Conservation (phyloP, 2,888 invertebrate species). For the Netelia melanura region DNA sequence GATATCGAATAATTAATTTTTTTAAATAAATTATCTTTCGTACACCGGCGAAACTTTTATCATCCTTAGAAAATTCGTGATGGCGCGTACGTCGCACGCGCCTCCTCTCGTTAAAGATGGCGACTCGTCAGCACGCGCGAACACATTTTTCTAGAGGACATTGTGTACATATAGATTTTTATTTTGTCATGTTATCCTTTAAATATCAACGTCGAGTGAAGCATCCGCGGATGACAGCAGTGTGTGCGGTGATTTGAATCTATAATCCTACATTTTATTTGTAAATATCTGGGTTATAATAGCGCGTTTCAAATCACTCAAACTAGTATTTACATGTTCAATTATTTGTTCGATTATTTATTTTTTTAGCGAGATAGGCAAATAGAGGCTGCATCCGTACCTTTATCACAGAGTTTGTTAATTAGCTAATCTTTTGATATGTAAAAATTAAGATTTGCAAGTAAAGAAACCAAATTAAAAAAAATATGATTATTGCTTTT, state of each 20-base stretch:
- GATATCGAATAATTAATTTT: conserved; percentile 59
- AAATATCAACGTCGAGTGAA: not conserved
- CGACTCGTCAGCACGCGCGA: conserved; percentile 10
- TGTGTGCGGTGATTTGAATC: not conserved
- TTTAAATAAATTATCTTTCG: conserved; percentile 48
- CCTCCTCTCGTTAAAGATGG: conserved; percentile 52
- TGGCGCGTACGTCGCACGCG: conserved; percentile 14
- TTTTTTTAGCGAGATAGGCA: too few relatives aligned
- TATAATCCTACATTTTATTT: not conserved
- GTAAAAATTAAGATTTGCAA: too few relatives aligned
- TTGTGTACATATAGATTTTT: conserved; percentile 2
- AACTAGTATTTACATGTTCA: too few relatives aligned
- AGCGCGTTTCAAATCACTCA: too few relatives aligned
- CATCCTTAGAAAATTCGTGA: conserved; percentile 51
- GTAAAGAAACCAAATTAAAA: too few relatives aligned
- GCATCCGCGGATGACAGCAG: not conserved
- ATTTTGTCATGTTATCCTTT: not conserved
- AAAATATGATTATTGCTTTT: too few relatives aligned
- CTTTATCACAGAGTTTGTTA: too few relatives aligned
- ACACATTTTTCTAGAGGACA: not conserved
- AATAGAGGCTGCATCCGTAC: too few relatives aligned
- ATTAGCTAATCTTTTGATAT: too few relatives aligned
- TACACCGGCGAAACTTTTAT: conserved; percentile 66
- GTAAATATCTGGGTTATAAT: not conserved
- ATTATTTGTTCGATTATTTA: too few relatives aligned